Evolutionary conservation across 1,140 invertebrate species (phyloP), one percentile per base, ranked within the genome.

Genomic region (Dryas iulia): DNA sequence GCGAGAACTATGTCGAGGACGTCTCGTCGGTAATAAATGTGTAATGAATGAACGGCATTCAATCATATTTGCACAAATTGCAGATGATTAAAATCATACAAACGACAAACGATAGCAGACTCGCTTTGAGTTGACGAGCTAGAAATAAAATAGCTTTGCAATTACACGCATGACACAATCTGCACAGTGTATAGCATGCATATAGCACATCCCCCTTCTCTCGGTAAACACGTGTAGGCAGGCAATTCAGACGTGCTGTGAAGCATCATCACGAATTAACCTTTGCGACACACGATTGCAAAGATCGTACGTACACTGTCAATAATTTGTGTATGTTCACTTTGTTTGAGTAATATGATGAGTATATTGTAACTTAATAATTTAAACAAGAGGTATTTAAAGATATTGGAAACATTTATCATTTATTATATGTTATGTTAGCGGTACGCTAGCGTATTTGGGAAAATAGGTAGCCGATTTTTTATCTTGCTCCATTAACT

Each of bases 1-100:
- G 81, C 72, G 73, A 68, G 77, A 84, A 83, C 79, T 84, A 73
- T 84, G 84, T 82, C 84, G 83, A 84, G 83, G 83, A 85, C 84
- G 78, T 69, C 72, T 69, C 53, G 72, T 52, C 73, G 52, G 59
- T 75, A 71, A 76, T 78, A 65, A 75, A 76, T 76, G 66, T 75
- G 69, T 82, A 82, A 82, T 82, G 79, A 79, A 82, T 82, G 79
- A 69, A 73, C 69, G 24, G 59, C 14, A 39, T 61, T 68, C 66
- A 61, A 61, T 68, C 31, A 54, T 59, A 59, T 68, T 58, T 68
- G 25, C 31, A 39, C 52, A 30, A 21, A 35, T 28, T 56, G 47
- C 35, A 33, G 64, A 10, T 23, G 59, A 63, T 71, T 61, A 61
- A 63, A 53, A 64, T 70, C 26, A 25, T 11, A 31, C 28, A 52